Base-by-base conservation (phyloP, 2,888 invertebrate species). In the Pyrrhia umbra region DNA sequence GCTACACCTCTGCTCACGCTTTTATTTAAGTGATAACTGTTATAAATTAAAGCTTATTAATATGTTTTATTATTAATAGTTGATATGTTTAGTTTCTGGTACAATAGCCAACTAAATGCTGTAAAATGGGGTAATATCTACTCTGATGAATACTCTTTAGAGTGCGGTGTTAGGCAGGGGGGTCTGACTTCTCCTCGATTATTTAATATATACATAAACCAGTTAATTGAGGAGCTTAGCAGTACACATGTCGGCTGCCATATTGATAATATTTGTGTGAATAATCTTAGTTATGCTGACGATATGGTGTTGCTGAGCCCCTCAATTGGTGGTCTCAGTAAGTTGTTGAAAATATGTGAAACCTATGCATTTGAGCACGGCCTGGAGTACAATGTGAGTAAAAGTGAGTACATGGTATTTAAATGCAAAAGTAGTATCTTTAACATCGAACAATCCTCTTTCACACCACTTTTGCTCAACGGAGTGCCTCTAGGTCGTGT, bases 381-480 rank as follows among this genome's bases (percentile, higher is more conserved):
- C 39, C 16, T 39, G 39, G 39, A 39, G 39, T 16, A 39, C 39
- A 39, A 16, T 39, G 39, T 39, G 39, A 39, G 39, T 39, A 16
- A 39, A 16, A 39, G 39, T 39, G 39, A 39, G 39, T 39, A 39
- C 39, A 39, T 39, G 39, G 16, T 39, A 39, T 39, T 39, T 39
- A 16, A 39, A 39, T 39, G 39, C 39, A 39, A 16, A 39, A 39
- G 39, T 39, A 39, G 16, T 16, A 39, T 39, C 39, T 39, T 39
- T 16, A 39, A 39, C 39, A 16, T 39, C 39, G 39, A 39, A 39
- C 15, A 39, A 39, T 39, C 39, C 39, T 39, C 39, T 39, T 39
- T 39, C 39, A 39, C 39, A 39, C 39, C 39, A 16, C 39, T 39
- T 39, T 8, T 39, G 39, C 39, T 39, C 39, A 39, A 16, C 15